Evolutionary conservation across 2,888 invertebrate species (phyloP).

Genomic region (Anthophora plumipes): DNA sequence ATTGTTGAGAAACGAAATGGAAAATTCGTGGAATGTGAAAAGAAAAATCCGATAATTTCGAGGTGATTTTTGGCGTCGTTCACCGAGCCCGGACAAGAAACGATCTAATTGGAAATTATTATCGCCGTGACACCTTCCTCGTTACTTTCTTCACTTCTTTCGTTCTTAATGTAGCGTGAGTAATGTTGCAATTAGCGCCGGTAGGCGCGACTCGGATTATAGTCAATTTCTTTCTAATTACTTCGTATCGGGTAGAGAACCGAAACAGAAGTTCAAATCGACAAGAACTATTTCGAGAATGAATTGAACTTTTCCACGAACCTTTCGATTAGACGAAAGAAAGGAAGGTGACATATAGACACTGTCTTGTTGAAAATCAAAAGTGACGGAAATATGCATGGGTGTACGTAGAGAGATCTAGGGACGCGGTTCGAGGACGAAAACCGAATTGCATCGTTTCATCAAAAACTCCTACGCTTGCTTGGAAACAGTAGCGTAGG

Average conservation of each 20-base stretch:
- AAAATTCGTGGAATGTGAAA: neutral
- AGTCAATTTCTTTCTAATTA: slow-evolving; percentile 8
- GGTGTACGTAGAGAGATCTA: neutral
- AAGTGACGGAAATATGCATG: neutral
- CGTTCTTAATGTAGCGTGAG: slow-evolving; percentile 47
- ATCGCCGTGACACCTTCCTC: slow-evolving; percentile 17
- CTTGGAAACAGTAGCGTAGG: slow-evolving; percentile 31
- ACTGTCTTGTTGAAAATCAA: neutral
- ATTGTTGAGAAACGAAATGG: neutral
- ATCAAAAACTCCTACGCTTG: slow-evolving; percentile 10
- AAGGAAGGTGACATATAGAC: neutral
- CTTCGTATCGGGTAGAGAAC: no score
- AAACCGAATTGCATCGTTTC: slow-evolving; percentile 13
- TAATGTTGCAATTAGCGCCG: slow-evolving; percentile 34
- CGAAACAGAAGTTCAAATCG: neutral
- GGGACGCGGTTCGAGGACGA: neutral
- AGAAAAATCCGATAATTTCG: neutral
- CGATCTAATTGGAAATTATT: slow-evolving; percentile 35
- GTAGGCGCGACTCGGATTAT: neutral
- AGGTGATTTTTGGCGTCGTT: neutral
- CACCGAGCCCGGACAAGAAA: neutral
- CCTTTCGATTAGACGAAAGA: neutral
- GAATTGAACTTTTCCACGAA: neutral
- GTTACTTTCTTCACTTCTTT: slow-evolving; percentile 20
- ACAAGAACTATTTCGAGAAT: neutral